Base-by-base conservation (phyloP, 2,113 vertebrate species). In the Chrysochloris asiatica region DNA sequence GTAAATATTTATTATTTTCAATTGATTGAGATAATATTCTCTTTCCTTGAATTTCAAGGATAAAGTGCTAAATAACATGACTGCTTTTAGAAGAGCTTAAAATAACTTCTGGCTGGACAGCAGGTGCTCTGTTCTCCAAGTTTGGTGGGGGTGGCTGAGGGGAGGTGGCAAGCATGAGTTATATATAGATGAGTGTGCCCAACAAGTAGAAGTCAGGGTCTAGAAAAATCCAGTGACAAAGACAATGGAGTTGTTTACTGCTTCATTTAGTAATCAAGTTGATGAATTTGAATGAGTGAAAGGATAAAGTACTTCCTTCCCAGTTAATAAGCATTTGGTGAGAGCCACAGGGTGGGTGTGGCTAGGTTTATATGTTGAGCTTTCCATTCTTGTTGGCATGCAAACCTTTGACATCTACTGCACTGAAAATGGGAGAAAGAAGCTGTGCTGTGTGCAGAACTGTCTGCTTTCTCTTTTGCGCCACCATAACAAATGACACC, bases 21-120 rank as follows among this genome's bases (percentile, higher is more conserved):
- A 69, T 91, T 79, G 83, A 88, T 84, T 88, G 83, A 45, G 86
- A 92, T 16, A 93, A 52, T 63, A 69, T 54, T 94, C 69, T 73
- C 84, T 67, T 79, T 54, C 92, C n/a, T 84, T 81, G 69, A 56
- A 75, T 92, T 87, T 48, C 56, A 92, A 94, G 52, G 52, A 43
- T 88, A 83, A 96, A 96, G 93, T 92, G 92, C 80, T 96, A 98
- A 98, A 99, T 97, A 97, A 96, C 97, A 94, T 96, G 97, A 97
- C 97, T 97, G 97, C 95, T 98, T 99, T 98, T 98, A 99, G 98
- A 98, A 97, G 79, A 94, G 95, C 98, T 97, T 97, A 98, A 99
- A 99, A 99, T 99, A 99, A 96, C 98, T 94, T 10, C 92, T 97
- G 98, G 97, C 97, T 97, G 97, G 96, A 97, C 97, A 98, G 98